These are phyloP conservation scores for Pterocles orientalis DNA, from an alignment of 2,113 vertebrate species.

Conservation along the genomic window DNA sequence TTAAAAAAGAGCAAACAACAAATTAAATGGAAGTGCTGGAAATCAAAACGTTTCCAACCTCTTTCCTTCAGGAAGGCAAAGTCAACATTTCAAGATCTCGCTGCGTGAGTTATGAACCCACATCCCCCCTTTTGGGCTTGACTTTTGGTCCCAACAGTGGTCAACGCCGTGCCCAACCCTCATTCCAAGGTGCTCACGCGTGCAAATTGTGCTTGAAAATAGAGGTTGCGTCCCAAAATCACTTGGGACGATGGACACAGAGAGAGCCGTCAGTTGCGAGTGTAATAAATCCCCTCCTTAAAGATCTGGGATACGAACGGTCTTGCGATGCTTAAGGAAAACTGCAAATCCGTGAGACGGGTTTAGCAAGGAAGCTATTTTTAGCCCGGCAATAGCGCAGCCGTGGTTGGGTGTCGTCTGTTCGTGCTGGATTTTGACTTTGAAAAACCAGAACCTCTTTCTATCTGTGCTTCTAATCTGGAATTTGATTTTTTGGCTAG, in stretches of 20 bases:
- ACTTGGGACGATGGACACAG: neutral
- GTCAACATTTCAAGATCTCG: neutral
- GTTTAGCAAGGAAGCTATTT: neutral
- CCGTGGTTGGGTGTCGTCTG: neutral
- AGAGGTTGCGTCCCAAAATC: neutral
- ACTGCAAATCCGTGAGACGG: neutral
- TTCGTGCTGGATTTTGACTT: neutral
- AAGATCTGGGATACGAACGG: neutral
- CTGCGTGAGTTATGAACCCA: neutral
- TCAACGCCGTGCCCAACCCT: fast-evolving
- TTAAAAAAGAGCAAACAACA: too few relatives aligned
- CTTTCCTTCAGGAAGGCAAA: neutral
- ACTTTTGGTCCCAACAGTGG: fast-evolving
- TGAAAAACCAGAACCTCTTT: neutral
- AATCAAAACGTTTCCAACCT: neutral
- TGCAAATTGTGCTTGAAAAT: neutral
- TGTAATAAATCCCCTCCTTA: neutral
- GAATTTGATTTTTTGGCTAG: neutral
- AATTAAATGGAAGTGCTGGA: neutral
- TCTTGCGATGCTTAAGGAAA: neutral
- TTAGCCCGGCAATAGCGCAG: neutral
- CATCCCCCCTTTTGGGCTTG: too few relatives aligned
- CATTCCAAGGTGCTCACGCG: neutral
- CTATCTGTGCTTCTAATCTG: neutral
- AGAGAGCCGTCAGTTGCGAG: neutral